Percentiles rank a stretch among this genome's conserved stretches.
Conservation (phyloP, 2,888 invertebrate species). For the Idaea biselata region DNA sequence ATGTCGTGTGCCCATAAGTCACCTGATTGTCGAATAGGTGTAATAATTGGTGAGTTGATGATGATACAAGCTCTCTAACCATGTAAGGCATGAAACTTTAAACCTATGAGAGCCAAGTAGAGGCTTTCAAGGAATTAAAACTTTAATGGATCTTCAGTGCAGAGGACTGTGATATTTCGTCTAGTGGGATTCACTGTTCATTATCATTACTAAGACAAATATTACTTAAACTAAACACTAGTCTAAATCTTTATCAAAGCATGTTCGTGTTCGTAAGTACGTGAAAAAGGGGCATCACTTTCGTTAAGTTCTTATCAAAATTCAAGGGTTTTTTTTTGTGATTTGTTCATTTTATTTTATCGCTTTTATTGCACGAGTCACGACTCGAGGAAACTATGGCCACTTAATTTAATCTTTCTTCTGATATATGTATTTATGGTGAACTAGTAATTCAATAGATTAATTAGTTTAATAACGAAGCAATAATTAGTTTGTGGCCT, state of each 20-base stretch:
- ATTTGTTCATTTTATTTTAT: background rate
- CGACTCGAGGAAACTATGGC: background rate
- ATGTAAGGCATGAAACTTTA: constrained; percentile 60
- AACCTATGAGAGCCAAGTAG: constrained; percentile 62
- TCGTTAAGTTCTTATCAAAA: background rate
- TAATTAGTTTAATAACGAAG: background rate
- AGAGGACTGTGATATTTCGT: constrained; percentile 15
- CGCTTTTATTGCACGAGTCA: constrained; percentile 2
- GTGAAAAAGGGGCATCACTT: background rate
- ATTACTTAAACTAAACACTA: no score
- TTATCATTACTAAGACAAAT: background rate
- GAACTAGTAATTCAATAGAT: background rate
- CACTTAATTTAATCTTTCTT: background rate
- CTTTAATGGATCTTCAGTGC: constrained; percentile 29
- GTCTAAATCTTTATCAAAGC: background rate
- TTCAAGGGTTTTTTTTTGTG: background rate
- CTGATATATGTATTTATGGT: background rate
- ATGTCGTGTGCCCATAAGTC: constrained; percentile 95
- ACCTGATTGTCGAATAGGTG: constrained; percentile 88
- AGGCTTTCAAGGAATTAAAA: constrained; percentile 48
- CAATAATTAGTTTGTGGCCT: constrained; percentile 8
- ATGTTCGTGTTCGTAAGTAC: background rate
- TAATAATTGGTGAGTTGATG: constrained; percentile 88
- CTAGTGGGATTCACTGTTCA: background rate
- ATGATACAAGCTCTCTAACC: constrained; percentile 64